Percentiles rank a stretch among this genome's conserved stretches.
phyloP scores from a whole-genome alignment of 2,797 vertebrate species.

The Sciurus carolinensis region DNA sequence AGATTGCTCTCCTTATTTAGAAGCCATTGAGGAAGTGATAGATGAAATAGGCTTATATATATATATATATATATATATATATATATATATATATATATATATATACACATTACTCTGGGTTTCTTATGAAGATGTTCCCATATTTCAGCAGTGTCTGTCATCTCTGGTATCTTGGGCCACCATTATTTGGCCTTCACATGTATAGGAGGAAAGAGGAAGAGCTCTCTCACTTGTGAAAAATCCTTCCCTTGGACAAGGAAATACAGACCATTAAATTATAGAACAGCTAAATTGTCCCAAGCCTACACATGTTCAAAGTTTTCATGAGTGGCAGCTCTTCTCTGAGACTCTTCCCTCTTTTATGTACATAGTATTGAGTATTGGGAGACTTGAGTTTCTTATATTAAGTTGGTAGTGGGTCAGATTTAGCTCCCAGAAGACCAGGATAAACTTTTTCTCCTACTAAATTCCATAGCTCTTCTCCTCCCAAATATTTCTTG shows the following conservation, averaged over 20 bases:
- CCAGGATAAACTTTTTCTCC: constrained; percentile 78
- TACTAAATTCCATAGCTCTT: constrained; percentile 75
- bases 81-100: background rate
- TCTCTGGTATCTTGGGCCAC: background rate
- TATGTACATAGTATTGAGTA: constrained; percentile 75
- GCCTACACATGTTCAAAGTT: constrained; percentile 36
- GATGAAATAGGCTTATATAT: background rate
- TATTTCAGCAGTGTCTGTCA: background rate
- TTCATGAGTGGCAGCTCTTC: constrained; percentile 36
- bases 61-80: background rate
- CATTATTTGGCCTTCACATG: background rate
- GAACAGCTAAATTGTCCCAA: constrained; percentile 16
- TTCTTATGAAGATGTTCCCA: background rate
- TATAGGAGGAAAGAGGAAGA: background rate
- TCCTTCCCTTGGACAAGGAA: background rate
- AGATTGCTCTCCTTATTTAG: background rate
- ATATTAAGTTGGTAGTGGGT: constrained; percentile 78
- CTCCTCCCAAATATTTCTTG: constrained; percentile 75
- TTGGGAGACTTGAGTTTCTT: constrained; percentile 68
- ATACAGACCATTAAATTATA: constrained; percentile 24
- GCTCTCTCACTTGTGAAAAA: background rate
- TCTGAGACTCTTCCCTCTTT: constrained; percentile 58
- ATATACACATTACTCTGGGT: background rate
- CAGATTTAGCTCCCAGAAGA: constrained; percentile 46
- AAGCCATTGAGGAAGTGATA: background rate